These are phyloP conservation scores for Drosophila azteca DNA, from an alignment of 1,140 invertebrate genomes.

Conservation along the genomic window DNA sequence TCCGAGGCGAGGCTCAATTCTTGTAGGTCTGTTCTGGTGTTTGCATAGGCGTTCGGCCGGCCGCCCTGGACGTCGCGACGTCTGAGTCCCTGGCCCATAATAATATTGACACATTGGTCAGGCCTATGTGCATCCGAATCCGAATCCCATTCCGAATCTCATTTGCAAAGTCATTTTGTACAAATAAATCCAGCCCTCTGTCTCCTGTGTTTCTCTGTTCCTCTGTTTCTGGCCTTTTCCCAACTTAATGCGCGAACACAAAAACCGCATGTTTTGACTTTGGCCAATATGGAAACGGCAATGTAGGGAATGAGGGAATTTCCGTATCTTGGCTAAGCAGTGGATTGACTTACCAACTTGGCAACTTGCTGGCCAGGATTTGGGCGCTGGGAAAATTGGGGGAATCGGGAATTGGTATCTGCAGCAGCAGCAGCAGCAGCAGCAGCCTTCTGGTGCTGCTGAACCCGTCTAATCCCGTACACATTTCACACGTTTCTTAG, in stretches of 20 bases:
- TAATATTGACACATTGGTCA: slow-evolving; percentile 72
- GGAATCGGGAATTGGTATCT: background rate
- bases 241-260: slow-evolving; percentile 49
- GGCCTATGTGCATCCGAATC: slow-evolving; percentile 4
- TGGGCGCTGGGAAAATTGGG: slow-evolving; percentile 29
- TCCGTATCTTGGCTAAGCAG: slow-evolving; percentile 63
- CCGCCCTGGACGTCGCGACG: background rate
- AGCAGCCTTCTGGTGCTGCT: slow-evolving; percentile 27
- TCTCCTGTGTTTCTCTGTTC: background rate
- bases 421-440: slow-evolving; percentile 9
- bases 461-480: slow-evolving; percentile 53
- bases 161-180: slow-evolving; percentile 83
- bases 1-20: slow-evolving; percentile 12
- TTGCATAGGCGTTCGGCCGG: slow-evolving; percentile 50
- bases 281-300: slow-evolving; percentile 22
- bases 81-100: slow-evolving; percentile 48
- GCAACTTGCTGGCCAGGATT: slow-evolving; percentile 66
- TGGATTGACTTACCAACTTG: slow-evolving; percentile 81
- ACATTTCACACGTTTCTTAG: slow-evolving; percentile 74
- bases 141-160: slow-evolving; percentile 69
- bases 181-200: slow-evolving; percentile 81
- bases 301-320: slow-evolving; percentile 29
- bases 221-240: slow-evolving; percentile 39
- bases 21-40: slow-evolving; percentile 56
- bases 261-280: slow-evolving; percentile 79